These are phyloP conservation scores for Nomada lathburiana DNA, from an alignment of 2,888 invertebrate genomes.

Conservation along the genomic window DNA sequence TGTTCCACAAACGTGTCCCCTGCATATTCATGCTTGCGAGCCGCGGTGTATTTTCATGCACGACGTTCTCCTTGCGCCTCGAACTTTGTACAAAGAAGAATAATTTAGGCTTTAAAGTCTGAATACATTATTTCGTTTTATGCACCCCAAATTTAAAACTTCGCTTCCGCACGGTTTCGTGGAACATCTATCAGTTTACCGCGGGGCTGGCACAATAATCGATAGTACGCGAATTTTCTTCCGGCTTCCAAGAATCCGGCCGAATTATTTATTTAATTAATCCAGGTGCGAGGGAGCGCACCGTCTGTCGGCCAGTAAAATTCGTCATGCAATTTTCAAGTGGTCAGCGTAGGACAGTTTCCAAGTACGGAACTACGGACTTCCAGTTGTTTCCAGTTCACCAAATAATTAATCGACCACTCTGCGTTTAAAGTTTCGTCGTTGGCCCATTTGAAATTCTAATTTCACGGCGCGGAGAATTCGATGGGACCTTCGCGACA, in stretches of 20 bases:
- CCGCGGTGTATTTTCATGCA: neutral
- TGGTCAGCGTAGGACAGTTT: neutral
- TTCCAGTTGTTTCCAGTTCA: slow-evolving; percentile 34
- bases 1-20: slow-evolving; percentile 22
- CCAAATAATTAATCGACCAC: slow-evolving; percentile 64
- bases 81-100: neutral
- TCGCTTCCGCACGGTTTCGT: too few species aligned
- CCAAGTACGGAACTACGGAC: slow-evolving; percentile 8
- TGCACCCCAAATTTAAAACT: too few species aligned
- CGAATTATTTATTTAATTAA: too few species aligned
- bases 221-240: neutral
- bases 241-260: neutral
- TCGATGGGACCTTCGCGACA: slow-evolving; percentile 19
- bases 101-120: neutral
- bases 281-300: too few species aligned
- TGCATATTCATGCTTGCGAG: slow-evolving; percentile 20
- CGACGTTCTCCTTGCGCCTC: neutral
- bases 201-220: too few species aligned
- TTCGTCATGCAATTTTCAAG: neutral
- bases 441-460: slow-evolving; percentile 62
- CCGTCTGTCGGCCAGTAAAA: neutral
- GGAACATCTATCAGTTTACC: too few species aligned
- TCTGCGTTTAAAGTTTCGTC: slow-evolving; percentile 40
- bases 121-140: too few species aligned
- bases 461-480: slow-evolving; percentile 41